phyloP scores from a whole-genome alignment of 2,797 vertebrate species.

The Gila robusta region DNA sequence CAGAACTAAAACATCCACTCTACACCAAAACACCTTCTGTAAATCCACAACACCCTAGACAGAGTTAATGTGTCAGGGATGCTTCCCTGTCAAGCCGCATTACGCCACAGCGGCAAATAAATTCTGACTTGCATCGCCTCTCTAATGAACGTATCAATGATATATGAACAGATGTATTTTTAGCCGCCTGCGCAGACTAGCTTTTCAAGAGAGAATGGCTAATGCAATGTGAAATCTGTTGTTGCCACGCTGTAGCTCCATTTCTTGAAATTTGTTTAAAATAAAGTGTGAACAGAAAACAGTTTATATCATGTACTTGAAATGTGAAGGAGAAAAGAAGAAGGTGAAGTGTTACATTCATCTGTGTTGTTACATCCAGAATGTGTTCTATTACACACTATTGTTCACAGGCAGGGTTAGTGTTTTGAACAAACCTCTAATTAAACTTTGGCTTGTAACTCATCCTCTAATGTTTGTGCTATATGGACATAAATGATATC shows the following conservation, averaged over 20 bases:
- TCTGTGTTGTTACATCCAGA: conserved; percentile 1
- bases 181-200: conserved; percentile 67
- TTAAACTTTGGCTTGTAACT: background rate
- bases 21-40: conserved; percentile 61
- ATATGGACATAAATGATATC: background rate
- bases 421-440: conserved; percentile 5
- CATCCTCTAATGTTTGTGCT: background rate
- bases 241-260: conserved; percentile 70
- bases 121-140: conserved; percentile 78
- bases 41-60: conserved; percentile 55
- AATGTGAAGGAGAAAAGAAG: conserved; percentile 17
- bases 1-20: background rate
- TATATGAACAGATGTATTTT: conserved; percentile 82
- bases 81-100: conserved; percentile 77
- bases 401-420: background rate
- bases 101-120: conserved; percentile 71
- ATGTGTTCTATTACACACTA: background rate
- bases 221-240: conserved; percentile 79
- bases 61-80: conserved; percentile 72
- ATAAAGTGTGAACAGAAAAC: conserved; percentile 49
- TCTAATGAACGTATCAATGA: conserved; percentile 84
- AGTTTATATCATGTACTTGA: conserved; percentile 56
- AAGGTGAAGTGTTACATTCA: background rate
- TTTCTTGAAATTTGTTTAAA: conserved; percentile 72
- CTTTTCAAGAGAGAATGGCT: conserved; percentile 69